Percentiles rank a stretch among this genome's conserved stretches.
These are phyloP conservation scores for Drosophila paramelanica DNA, from an alignment of 2,888 invertebrate species.

Conservation along the genomic window DNA sequence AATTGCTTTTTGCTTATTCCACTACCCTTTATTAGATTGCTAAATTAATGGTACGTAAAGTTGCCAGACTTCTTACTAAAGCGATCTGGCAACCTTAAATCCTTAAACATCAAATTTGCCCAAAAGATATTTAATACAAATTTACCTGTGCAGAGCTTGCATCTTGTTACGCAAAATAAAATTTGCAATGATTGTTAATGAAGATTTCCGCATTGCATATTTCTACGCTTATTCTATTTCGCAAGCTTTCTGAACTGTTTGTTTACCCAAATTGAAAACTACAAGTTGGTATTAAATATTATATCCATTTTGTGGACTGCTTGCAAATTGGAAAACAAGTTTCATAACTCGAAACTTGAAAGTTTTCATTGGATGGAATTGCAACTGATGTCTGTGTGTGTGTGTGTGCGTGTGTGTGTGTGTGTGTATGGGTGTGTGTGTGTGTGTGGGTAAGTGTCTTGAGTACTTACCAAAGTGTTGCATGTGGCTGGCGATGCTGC, in stretches of 20 bases:
- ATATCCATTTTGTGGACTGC: neutral
- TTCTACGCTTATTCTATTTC: neutral
- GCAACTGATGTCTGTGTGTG: constrained; percentile 4
- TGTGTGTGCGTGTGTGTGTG: no score
- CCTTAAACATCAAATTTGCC: neutral
- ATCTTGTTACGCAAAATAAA: neutral
- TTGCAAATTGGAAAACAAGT: constrained; percentile 1
- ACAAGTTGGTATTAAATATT: neutral
- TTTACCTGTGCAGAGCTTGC: no score
- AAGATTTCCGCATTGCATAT: neutral
- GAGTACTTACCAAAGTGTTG: constrained; percentile 77
- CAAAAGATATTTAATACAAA: neutral
- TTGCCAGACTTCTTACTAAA: neutral
- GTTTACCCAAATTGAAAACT: neutral
- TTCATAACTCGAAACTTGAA: constrained; percentile 9
- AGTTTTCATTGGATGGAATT: constrained; percentile 7
- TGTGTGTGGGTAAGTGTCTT: neutral
- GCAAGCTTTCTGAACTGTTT: neutral
- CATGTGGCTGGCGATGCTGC: constrained; percentile 60
- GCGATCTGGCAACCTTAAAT: neutral
- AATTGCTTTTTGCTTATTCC: no score
- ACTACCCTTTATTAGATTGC: neutral
- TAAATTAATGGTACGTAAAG: neutral
- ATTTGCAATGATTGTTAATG: neutral
- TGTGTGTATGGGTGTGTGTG: neutral